These are phyloP conservation scores for Drosophila pegasa DNA, from an alignment of 2,888 invertebrate species.

Conservation along the genomic window DNA sequence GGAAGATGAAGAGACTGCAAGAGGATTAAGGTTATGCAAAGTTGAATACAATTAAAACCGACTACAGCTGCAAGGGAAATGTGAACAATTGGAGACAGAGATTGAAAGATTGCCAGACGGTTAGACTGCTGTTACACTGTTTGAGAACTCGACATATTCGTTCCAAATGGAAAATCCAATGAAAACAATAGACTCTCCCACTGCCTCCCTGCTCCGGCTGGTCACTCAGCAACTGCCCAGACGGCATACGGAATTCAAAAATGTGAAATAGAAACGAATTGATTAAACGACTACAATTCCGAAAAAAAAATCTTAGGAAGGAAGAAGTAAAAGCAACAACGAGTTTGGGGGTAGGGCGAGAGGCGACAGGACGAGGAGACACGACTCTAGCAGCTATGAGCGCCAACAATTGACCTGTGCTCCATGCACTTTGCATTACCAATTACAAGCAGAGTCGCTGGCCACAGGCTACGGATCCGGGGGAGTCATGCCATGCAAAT, in stretches of 20 bases:
- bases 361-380: conserved; percentile 11
- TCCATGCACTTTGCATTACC: conserved; percentile 76
- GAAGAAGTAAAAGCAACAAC: conserved; percentile 7
- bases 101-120: conserved; percentile 25
- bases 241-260: conserved; percentile 39
- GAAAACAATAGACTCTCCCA: conserved; percentile 36
- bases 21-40: conserved; percentile 50
- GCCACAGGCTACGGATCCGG: conserved; percentile 7
- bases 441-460: conserved; percentile 57
- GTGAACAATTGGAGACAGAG: conserved; percentile 23
- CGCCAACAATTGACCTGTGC: conserved; percentile 55
- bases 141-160: conserved; percentile 13
- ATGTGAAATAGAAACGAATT: conserved; percentile 60
- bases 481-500: conserved; percentile 25
- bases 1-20: neutral
- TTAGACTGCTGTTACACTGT: conserved; percentile 2
- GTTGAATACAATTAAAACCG: conserved; percentile 22
- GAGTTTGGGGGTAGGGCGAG: neutral
- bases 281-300: conserved; percentile 53
- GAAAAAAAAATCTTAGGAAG: conserved; percentile 2
- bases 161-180: conserved; percentile 17
- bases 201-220: conserved; percentile 1
- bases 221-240: conserved; percentile 25
- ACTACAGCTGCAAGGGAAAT: conserved; percentile 11
- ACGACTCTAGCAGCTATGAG: conserved; percentile 8